phyloP scores from a whole-genome alignment of 2,797 vertebrate species.

The Gouania willdenowi region DNA sequence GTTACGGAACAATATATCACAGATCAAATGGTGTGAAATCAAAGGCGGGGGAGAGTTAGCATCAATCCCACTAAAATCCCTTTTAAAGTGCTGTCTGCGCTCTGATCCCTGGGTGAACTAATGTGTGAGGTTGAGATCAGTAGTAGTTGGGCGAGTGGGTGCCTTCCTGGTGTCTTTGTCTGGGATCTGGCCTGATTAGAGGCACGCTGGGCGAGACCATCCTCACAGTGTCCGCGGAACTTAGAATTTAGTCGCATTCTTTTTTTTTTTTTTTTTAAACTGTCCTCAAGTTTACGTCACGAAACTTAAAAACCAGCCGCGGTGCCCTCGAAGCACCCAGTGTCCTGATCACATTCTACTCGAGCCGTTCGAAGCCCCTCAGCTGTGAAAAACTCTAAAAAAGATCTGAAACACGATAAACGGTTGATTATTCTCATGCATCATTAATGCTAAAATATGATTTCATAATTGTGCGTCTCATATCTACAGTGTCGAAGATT shows the following conservation, averaged over 20 bases:
- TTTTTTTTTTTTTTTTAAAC: no score
- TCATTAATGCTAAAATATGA: constrained; percentile 78
- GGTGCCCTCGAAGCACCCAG: constrained; percentile 43
- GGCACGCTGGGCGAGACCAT: constrained; percentile 56
- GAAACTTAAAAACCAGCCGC: constrained; percentile 22
- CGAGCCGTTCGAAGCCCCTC: constrained; percentile 64
- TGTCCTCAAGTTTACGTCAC: constrained; percentile 16
- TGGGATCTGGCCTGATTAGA: constrained; percentile 67
- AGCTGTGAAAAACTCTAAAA: constrained; percentile 65
- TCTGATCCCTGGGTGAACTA: constrained; percentile 64
- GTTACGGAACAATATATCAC: constrained; percentile 79
- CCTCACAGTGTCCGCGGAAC: constrained; percentile 28
- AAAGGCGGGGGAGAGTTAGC: constrained; percentile 73
- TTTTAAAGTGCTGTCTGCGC: constrained; percentile 66
- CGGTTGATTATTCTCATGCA: constrained; percentile 75
- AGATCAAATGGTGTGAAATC: constrained; percentile 74
- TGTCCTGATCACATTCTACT: constrained; percentile 63
- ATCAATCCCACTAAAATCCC: constrained; percentile 67
- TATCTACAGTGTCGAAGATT: constrained; percentile 76
- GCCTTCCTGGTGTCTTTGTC: constrained; percentile 73
- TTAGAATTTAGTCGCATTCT: constrained; percentile 3
- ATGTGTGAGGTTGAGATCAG: constrained; percentile 53
- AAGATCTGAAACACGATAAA: constrained; percentile 73
- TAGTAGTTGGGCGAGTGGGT: constrained; percentile 60
- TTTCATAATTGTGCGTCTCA: constrained; percentile 74